phyloP scores from a whole-genome alignment of 2,113 vertebrate genomes.

The Lamprotornis superbus region DNA sequence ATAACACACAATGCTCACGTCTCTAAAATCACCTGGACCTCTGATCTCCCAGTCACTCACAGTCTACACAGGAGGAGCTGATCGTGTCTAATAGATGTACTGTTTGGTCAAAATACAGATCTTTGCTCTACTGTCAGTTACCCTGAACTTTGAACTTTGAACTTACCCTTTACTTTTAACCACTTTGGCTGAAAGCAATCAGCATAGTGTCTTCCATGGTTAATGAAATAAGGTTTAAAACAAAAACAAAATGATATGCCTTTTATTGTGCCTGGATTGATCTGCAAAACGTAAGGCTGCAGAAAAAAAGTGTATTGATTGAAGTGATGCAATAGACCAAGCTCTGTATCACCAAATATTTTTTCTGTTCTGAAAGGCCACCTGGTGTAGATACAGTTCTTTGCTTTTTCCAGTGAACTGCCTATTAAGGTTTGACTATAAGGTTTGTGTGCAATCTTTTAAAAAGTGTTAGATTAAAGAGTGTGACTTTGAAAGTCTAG shows the following conservation, averaged over 20 bases:
- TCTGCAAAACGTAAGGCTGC: not conserved
- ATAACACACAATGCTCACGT: not conserved
- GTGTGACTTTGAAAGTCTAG: not conserved
- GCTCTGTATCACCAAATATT: not conserved
- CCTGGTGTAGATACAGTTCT: not conserved
- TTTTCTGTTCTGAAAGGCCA: not conserved
- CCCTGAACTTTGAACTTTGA: not conserved
- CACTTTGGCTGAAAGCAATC: not conserved
- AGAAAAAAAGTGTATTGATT: not conserved
- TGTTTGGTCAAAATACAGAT: accelerated
- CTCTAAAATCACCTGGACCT: not conserved
- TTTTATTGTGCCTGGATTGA: not conserved
- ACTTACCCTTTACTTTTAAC: not conserved
- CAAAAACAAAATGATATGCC: not conserved
- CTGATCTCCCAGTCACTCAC: not conserved
- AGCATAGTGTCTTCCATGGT: not conserved
- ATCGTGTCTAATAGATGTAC: not conserved
- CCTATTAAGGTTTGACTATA: not conserved
- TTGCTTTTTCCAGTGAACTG: not conserved
- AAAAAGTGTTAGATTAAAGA: not conserved
- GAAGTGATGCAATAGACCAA: not conserved
- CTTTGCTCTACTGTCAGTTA: not conserved
- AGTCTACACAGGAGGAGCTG: not conserved
- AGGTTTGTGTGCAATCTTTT: not conserved
- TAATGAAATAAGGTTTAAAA: not conserved